Percentiles rank a stretch among this genome's conserved stretches.
Conservation (phyloP, 2,888 invertebrate genomes). For the Sepioteuthis lessoniana region DNA sequence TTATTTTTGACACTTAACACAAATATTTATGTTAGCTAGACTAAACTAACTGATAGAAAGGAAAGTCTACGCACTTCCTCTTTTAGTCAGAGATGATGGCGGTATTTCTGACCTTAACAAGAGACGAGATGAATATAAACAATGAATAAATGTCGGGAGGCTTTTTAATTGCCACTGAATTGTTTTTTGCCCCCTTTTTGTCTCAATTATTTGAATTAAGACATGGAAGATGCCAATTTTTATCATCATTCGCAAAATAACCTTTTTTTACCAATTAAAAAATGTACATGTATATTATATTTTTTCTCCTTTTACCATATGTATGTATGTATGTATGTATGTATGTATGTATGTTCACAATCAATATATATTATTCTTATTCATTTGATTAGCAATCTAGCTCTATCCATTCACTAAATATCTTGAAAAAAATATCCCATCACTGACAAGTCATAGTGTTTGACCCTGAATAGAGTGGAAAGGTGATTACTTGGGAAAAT, state of each 20-base stretch:
- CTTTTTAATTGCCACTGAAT: background rate
- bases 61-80: background rate
- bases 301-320: too few species aligned
- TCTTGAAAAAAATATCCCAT: too few species aligned
- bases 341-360: too few species aligned
- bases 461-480: too few species aligned
- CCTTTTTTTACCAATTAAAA: background rate
- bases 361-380: too few species aligned
- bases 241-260: background rate
- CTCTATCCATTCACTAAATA: too few species aligned
- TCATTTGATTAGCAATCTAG: too few species aligned
- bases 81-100: slow-evolving; percentile 10
- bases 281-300: background rate
- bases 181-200: background rate
- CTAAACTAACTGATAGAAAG: background rate
- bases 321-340: too few species aligned
- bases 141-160: slow-evolving; percentile 11
- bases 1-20: slow-evolving; percentile 33
- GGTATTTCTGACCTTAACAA: slow-evolving; percentile 9
- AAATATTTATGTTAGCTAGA: slow-evolving; percentile 23
- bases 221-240: background rate
- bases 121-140: slow-evolving; percentile 5
- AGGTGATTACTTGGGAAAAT: too few species aligned
- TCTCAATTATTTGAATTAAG: background rate
- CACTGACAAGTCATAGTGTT: too few species aligned